phyloP scores from a whole-genome alignment of 2,113 vertebrate species.

The Trinectes maculatus region DNA sequence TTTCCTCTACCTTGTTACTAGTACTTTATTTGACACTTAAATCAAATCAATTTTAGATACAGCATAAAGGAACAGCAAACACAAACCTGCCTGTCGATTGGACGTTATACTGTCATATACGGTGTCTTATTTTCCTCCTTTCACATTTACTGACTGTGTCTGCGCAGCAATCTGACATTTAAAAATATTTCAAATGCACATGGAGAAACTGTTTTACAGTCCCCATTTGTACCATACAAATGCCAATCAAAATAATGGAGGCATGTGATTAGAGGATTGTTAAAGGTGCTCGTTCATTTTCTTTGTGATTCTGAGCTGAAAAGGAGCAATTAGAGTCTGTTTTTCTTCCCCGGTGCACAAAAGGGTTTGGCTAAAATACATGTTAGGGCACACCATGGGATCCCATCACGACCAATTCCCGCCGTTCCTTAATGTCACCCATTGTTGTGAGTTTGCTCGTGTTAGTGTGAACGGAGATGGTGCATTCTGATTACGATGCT shows the following conservation, averaged over 20 bases:
- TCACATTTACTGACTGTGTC: not conserved
- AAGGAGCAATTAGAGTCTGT: conserved; percentile 58
- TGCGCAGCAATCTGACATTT: no score
- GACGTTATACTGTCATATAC: no score
- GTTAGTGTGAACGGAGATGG: no score
- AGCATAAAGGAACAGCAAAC: no score
- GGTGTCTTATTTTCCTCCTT: conserved; percentile 1
- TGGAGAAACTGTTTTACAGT: conserved; percentile 5
- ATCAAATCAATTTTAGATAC: no score
- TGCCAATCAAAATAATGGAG: conserved; percentile 45
- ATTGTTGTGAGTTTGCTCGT: conserved; percentile 4
- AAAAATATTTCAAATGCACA: conserved; percentile 21
- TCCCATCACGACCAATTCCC: not conserved
- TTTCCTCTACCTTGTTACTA: no score
- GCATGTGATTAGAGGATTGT: conserved; percentile 42
- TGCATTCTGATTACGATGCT: no score
- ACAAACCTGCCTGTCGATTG: no score
- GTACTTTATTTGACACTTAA: no score
- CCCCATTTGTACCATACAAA: conserved; percentile 26
- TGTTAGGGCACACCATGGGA: conserved; percentile 37
- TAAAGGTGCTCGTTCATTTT: conserved; percentile 37
- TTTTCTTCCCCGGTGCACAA: not conserved
- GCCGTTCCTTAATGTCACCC: conserved; percentile 14
- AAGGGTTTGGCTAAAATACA: conserved; percentile 52
- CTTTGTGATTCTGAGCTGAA: conserved; percentile 45